Evolutionary conservation across 2,797 vertebrate genomes (phyloP).

Genomic region (Calcarius lapponicus): DNA sequence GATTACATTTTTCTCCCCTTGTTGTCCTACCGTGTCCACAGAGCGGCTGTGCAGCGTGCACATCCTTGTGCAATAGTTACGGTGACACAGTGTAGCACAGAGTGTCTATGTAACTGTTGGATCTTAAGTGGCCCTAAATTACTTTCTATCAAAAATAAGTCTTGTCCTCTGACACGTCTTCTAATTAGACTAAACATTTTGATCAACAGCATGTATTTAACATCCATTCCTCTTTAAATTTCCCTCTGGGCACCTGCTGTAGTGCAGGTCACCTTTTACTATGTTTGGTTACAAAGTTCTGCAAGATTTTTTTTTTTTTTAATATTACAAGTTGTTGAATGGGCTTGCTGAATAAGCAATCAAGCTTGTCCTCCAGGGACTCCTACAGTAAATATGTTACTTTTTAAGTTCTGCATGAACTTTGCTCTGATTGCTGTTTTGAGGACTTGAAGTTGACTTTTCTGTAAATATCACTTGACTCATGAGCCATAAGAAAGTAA

Average conservation of each 20-base stretch:
- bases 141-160: neutral
- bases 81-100: neutral
- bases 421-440: neutral
- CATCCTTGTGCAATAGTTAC: neutral
- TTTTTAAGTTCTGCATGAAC: neutral
- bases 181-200: neutral
- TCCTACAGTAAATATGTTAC: neutral
- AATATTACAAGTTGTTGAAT: neutral
- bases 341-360: constrained; percentile 38
- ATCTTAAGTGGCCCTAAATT: neutral
- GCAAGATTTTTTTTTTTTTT: neutral
- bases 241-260: neutral
- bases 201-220: neutral
- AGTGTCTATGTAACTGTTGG: neutral
- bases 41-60: neutral
- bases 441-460: neutral
- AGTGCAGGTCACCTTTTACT: neutral
- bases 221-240: neutral
- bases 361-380: neutral
- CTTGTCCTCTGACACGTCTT: neutral
- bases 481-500: neutral
- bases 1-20: neutral
- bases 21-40: neutral
- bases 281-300: neutral
- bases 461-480: neutral